Conservation (phyloP, 2,888 invertebrate genomes). For the Fabriciana adippe region DNA sequence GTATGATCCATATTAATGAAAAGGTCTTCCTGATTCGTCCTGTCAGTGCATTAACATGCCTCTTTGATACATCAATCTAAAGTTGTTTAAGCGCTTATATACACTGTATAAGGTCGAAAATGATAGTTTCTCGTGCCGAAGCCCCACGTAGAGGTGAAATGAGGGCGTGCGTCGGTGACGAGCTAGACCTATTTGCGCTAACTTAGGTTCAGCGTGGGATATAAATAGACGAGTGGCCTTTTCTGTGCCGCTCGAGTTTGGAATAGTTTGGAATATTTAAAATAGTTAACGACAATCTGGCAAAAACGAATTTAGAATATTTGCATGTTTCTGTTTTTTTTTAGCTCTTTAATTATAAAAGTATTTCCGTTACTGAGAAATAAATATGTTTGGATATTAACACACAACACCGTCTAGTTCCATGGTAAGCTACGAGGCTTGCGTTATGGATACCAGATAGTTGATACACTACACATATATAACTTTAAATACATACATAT, state of each 20-base stretch:
- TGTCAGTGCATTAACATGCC: constrained; percentile 25
- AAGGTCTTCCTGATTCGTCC: constrained; percentile 30
- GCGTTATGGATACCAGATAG: too few species aligned
- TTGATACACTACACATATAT: too few species aligned
- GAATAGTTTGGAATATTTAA: constrained; percentile 27
- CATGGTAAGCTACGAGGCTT: too few species aligned
- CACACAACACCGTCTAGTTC: too few species aligned
- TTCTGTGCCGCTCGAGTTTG: constrained; percentile 27
- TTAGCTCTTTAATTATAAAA: not conserved
- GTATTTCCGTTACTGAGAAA: not conserved
- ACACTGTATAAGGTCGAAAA: constrained; percentile 17
- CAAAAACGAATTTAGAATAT: not conserved
- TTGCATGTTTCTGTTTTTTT: not conserved
- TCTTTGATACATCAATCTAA: constrained; percentile 19
- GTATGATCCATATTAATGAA: constrained; percentile 27
- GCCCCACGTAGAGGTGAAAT: constrained; percentile 59
- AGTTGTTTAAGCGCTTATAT: constrained; percentile 3
- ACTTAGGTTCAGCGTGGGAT: constrained; percentile 32
- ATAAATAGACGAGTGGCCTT: constrained; percentile 35
- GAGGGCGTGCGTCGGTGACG: constrained; percentile 54
- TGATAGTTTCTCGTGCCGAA: constrained; percentile 43
- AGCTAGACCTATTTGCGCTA: constrained; percentile 46
- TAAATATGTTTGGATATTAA: too few species aligned
- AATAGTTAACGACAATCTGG: constrained; percentile 11
- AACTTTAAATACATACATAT: too few species aligned